These are phyloP conservation scores for Cetoscarus ocellatus DNA, from an alignment of 2,797 vertebrate species.

Conservation along the genomic window DNA sequence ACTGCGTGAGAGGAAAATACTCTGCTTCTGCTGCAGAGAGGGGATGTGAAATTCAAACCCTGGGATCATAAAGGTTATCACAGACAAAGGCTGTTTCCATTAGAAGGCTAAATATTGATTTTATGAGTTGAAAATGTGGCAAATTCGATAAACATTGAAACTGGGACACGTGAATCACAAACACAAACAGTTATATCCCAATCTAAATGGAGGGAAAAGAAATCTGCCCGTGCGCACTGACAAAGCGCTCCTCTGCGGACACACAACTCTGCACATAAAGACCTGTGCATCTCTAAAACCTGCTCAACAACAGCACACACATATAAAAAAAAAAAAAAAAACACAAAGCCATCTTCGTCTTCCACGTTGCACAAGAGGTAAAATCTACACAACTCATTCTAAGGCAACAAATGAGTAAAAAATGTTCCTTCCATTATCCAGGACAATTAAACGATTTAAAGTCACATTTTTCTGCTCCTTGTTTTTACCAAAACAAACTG, in stretches of 20 bases:
- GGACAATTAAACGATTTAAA: not conserved
- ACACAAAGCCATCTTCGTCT: not conserved
- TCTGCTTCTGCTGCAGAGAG: slow-evolving; percentile 33
- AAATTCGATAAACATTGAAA: not conserved
- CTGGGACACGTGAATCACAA: not conserved
- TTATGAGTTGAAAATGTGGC: slow-evolving; percentile 23
- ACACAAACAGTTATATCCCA: not conserved
- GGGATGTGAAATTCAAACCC: slow-evolving; percentile 33
- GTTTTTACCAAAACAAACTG: not conserved
- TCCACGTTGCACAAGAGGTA: slow-evolving; percentile 4
- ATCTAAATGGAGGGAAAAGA: slow-evolving; percentile 20
- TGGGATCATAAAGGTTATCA: slow-evolving; percentile 25
- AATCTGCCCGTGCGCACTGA: slow-evolving; percentile 7
- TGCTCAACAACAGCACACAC: not conserved
- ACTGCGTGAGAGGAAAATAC: slow-evolving; percentile 26
- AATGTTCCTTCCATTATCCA: not conserved
- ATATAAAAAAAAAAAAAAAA: slow-evolving; percentile 4
- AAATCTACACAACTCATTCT: not conserved
- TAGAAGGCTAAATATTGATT: not conserved
- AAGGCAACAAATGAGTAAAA: not conserved
- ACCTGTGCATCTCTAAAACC: slow-evolving; percentile 23
- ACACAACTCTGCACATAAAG: slow-evolving; percentile 32
- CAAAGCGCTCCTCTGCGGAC: slow-evolving; percentile 45
- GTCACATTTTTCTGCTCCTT: not conserved
- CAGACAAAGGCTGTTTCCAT: slow-evolving; percentile 45